These are phyloP conservation scores for Spisula subtruncata DNA, from an alignment of 2,888 invertebrate genomes.

Conservation along the genomic window DNA sequence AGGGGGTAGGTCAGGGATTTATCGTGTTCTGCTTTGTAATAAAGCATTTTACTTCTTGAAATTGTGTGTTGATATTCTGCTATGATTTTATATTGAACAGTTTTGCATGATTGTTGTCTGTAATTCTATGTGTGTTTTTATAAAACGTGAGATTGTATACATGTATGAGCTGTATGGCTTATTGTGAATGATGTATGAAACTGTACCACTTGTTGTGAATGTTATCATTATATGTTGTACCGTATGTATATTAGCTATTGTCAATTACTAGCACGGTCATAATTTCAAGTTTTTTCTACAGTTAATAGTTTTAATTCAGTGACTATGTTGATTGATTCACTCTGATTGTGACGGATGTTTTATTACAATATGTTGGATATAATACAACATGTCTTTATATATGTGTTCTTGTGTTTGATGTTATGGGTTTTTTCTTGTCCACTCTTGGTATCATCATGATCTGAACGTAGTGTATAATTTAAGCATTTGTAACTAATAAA, in stretches of 20 bases:
- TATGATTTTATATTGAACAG: neutral
- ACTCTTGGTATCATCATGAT: conserved; percentile 31
- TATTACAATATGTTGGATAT: neutral
- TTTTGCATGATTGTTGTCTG: neutral
- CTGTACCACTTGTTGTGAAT: neutral
- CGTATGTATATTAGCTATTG: conserved; percentile 6
- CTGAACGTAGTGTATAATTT: conserved; percentile 58
- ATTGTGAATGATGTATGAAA: neutral
- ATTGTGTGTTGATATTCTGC: neutral
- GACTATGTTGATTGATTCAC: neutral
- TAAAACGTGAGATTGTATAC: neutral
- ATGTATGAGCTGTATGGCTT: too few species aligned
- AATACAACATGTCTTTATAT: neutral
- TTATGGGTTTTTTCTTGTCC: neutral
- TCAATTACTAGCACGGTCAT: neutral
- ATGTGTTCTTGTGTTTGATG: conserved; percentile 15
- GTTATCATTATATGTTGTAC: conserved; percentile 3
- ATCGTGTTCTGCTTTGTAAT: neutral
- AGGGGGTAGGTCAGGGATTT: neutral
- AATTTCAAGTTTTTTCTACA: neutral
- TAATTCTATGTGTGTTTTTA: neutral
- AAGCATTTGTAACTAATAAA: conserved; percentile 63
- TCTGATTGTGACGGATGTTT: neutral
- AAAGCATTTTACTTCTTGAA: neutral
- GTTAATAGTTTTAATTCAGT: neutral